Conservation (phyloP, 2,113 vertebrate species). For the Gymnarchus niloticus region DNA sequence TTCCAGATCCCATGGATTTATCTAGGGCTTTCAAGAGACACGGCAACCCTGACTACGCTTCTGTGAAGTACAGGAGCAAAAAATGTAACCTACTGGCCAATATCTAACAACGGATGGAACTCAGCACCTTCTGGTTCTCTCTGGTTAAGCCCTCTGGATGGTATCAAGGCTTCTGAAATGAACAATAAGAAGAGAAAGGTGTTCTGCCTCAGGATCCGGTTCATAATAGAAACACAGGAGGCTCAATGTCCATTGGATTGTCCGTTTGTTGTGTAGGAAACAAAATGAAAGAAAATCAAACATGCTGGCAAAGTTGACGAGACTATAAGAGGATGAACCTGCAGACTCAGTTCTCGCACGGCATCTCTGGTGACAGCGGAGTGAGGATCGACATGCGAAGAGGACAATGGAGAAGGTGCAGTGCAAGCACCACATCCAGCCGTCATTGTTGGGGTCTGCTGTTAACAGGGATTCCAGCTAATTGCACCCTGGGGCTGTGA, state of each 20-base stretch:
- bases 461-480: conserved; percentile 30
- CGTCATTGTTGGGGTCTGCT: conserved; percentile 30
- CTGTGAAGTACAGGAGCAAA: not conserved
- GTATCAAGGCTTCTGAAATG: not conserved
- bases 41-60: conserved; percentile 15
- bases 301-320: not conserved
- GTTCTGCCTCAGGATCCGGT: too few species aligned
- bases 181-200: not conserved
- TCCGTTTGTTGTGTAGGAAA: too few species aligned
- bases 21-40: not conserved
- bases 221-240: too few species aligned
- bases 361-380: not conserved
- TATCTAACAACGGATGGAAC: not conserved
- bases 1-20: conserved; percentile 8
- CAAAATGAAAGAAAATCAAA: too few species aligned
- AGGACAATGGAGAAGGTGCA: not conserved
- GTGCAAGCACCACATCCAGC: conserved; percentile 15
- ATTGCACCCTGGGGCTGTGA: conserved; percentile 36
- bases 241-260: too few species aligned
- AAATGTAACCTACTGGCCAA: not conserved
- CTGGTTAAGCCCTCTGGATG: not conserved
- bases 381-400: not conserved
- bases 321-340: not conserved
- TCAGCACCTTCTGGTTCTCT: not conserved
- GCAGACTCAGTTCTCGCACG: not conserved